Evolutionary conservation across 2,888 invertebrate species (phyloP).

Genomic region (Matsumyia berberina): DNA sequence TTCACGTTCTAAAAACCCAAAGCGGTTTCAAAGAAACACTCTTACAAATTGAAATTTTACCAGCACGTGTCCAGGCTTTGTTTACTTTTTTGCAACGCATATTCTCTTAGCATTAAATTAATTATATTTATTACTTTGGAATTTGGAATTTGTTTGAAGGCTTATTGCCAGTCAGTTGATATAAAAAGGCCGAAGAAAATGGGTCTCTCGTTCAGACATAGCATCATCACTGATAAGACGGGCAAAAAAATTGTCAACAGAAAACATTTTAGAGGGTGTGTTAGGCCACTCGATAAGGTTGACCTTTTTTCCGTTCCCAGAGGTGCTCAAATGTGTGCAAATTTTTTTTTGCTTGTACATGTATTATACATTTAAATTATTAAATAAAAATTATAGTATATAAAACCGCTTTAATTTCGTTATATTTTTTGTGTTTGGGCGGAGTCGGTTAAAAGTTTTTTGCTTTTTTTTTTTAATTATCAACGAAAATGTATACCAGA

Average conservation of each 20-base stretch:
- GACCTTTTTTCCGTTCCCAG: not conserved
- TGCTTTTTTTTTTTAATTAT: not conserved
- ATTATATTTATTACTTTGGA: constrained; percentile 30
- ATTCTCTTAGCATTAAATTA: too few species aligned
- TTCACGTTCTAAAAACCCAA: too few species aligned
- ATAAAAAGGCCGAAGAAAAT: constrained; percentile 25
- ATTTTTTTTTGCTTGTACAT: not conserved
- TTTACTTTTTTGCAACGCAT: too few species aligned
- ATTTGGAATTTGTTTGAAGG: constrained; percentile 50
- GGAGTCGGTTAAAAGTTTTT: constrained; percentile 27
- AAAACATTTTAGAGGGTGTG: constrained; percentile 32
- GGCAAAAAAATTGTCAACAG: constrained; percentile 37
- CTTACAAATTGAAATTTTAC: too few species aligned
- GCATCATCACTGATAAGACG: constrained; percentile 34
- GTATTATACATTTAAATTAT: not conserved
- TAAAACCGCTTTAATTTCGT: constrained; percentile 7
- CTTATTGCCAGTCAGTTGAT: constrained; percentile 12
- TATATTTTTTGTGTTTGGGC: constrained; percentile 1
- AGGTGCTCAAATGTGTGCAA: constrained; percentile 21
- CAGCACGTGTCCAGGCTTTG: too few species aligned
- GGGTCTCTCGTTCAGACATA: constrained; percentile 34
- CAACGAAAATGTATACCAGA: constrained; percentile 23
- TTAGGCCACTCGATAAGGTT: constrained; percentile 28
- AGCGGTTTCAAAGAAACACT: too few species aligned
- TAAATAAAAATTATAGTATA: not conserved